Conservation (phyloP, 53 echinoderm and acorn worm species). For the Holothuria leucospilota region DNA sequence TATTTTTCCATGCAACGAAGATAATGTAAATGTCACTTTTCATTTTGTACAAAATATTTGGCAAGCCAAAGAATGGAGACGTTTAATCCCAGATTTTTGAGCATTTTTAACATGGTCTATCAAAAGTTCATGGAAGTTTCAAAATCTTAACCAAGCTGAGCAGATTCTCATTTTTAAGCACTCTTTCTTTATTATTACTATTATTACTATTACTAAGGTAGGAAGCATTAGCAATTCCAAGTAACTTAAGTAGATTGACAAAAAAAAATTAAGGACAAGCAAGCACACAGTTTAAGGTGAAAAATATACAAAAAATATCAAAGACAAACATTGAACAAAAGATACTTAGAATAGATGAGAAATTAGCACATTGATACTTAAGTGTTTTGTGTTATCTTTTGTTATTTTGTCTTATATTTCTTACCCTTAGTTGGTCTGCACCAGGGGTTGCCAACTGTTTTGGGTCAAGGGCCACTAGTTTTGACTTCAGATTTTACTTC, state of each 20-base stretch:
- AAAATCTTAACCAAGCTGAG: not conserved
- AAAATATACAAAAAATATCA: constrained; percentile 42
- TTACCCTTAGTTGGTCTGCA: too few species aligned
- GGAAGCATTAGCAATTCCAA: constrained; percentile 45
- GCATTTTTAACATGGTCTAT: constrained; percentile 50
- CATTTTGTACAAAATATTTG: constrained; percentile 54
- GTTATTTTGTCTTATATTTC: too few species aligned
- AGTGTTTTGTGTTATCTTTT: too few species aligned
- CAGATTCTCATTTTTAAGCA: constrained; percentile 48
- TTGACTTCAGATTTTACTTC: too few species aligned
- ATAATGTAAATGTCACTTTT: constrained; percentile 51
- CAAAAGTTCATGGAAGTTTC: constrained; percentile 16
- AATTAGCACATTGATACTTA: constrained; percentile 37
- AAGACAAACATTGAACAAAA: constrained; percentile 36
- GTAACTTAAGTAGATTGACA: constrained; percentile 31
- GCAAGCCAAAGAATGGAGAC: constrained; percentile 49
- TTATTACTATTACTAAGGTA: constrained; percentile 5
- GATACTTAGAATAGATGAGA: constrained; percentile 54
- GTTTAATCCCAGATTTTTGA: constrained; percentile 57
- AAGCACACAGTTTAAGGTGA: constrained; percentile 40
- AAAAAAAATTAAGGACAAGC: constrained; percentile 35
- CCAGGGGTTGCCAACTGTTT: too few species aligned
- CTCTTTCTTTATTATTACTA: constrained; percentile 25
- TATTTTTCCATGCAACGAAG: constrained; percentile 49
- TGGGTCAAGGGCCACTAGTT: too few species aligned